Evolutionary conservation across 2,888 invertebrate species (phyloP).

Genomic region (Dasypolia templi): DNA sequence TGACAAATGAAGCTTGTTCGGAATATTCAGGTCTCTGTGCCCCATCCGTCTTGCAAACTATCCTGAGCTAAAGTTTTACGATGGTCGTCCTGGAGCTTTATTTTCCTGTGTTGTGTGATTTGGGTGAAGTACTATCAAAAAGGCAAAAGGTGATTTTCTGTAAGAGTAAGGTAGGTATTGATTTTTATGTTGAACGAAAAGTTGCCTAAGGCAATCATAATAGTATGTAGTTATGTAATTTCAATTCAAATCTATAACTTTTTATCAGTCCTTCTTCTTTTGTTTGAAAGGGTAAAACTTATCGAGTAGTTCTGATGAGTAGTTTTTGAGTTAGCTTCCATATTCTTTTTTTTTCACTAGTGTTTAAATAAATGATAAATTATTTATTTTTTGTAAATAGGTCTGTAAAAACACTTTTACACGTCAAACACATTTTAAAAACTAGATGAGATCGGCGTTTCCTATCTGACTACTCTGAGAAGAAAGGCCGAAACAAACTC

Average conservation of each 20-base stretch:
- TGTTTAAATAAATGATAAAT: too few relatives aligned
- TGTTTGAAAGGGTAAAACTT: too few relatives aligned
- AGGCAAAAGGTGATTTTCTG: background rate
- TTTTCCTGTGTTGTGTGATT: slow-evolving; percentile 14
- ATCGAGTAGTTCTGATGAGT: too few relatives aligned
- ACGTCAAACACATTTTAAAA: too few relatives aligned
- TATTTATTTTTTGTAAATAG: too few relatives aligned
- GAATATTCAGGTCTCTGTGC: slow-evolving; percentile 31
- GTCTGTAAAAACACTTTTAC: too few relatives aligned
- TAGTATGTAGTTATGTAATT: background rate
- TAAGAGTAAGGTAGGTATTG: background rate
- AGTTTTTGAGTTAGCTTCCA: too few relatives aligned
- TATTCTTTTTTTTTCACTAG: too few relatives aligned
- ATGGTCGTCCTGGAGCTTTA: slow-evolving; percentile 7
- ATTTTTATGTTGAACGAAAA: background rate
- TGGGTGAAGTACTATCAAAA: slow-evolving; percentile 1
- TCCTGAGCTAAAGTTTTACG: slow-evolving; percentile 30
- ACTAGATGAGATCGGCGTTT: too few relatives aligned
- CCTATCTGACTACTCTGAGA: too few relatives aligned
- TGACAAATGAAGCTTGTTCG: slow-evolving; percentile 55
- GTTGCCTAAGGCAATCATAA: background rate
- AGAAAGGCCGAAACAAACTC: too few relatives aligned
- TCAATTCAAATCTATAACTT: background rate
- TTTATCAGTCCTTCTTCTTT: background rate
- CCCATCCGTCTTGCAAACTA: slow-evolving; percentile 44